Evolutionary conservation across 2,888 invertebrate species (phyloP), one percentile per base, ranked within the genome.

Genomic region (Mimumesa dahlbomi): DNA sequence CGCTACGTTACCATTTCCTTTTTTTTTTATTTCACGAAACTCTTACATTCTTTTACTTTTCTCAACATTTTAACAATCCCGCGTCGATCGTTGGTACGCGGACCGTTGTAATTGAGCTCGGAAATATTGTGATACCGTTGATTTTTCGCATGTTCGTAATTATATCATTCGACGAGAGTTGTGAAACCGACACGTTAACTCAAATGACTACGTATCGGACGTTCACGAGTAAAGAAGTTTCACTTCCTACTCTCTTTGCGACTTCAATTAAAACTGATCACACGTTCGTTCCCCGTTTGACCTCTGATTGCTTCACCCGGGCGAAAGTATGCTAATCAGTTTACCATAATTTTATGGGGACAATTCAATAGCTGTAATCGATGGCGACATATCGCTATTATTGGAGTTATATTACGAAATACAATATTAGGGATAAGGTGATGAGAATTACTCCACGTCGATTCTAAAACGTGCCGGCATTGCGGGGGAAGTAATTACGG

Each of bases 251-350:
- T 54, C 34, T 31, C 64, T 54, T 43, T 49, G 29, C 25, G 36
- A 9, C 45, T 64, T 18, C 64, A 40, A 59, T 69, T 59, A 54
- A 59, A 16, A 38, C 42, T 29, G 58, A 49, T 46, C 25, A 59
- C 53, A 43, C 68, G 40, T 58, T 58, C 43, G 38, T 58, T 64
- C 57, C 53, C 57, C 57, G 50, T 57, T 36, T 48, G 66, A 66
- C 66, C 65, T 43, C 42, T 42, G 65, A 58, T 65, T 58, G 65
- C 57, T 58, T 68, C 65, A 53, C 29, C n/a, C 13, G 11, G 22
- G 58, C 43, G 68, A 69, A 69, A 69, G 68, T 69, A 69, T 59
- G 66, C 45, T 69, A 66, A 69, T 59, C 50, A 64, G 45, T 18
- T 14, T 2, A 40, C 53, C 66, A 66, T 58, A 43, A 65, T 52